These are phyloP conservation scores for Pipistrellus pygmaeus DNA, from an alignment of 2,797 vertebrate genomes.

Conservation along the genomic window DNA sequence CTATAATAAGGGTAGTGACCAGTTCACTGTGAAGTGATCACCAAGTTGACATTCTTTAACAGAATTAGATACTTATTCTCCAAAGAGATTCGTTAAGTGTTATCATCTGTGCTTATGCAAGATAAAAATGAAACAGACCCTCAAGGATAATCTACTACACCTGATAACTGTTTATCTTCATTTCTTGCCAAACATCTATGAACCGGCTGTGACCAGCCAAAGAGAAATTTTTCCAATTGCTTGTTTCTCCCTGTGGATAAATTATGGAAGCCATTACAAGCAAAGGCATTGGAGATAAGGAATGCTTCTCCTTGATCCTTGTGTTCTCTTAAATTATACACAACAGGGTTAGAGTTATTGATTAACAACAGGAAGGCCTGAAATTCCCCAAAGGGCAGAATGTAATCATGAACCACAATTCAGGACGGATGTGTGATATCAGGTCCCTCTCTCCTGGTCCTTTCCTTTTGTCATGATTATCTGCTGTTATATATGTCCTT, in stretches of 20 bases:
- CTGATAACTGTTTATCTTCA: constrained; percentile 68
- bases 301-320: not conserved
- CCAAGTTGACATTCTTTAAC: not conserved
- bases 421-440: not conserved
- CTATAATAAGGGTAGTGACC: not conserved
- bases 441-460: not conserved
- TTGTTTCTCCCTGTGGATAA: constrained; percentile 57
- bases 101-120: constrained; percentile 4
- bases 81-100: not conserved
- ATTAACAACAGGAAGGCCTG: constrained; percentile 9
- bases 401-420: not conserved
- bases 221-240: constrained; percentile 43
- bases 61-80: not conserved
- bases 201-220: not conserved
- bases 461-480: not conserved
- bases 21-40: not conserved
- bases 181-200: constrained; percentile 66
- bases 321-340: constrained; percentile 34
- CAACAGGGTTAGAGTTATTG: constrained; percentile 4
- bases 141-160: constrained; percentile 41
- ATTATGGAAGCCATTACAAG: constrained; percentile 33
- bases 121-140: constrained; percentile 64
- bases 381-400: not conserved
- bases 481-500: not conserved
- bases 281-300: not conserved